Base-by-base conservation (phyloP, 2,888 invertebrate genomes). In the Hemistola chrysoprasaria region DNA sequence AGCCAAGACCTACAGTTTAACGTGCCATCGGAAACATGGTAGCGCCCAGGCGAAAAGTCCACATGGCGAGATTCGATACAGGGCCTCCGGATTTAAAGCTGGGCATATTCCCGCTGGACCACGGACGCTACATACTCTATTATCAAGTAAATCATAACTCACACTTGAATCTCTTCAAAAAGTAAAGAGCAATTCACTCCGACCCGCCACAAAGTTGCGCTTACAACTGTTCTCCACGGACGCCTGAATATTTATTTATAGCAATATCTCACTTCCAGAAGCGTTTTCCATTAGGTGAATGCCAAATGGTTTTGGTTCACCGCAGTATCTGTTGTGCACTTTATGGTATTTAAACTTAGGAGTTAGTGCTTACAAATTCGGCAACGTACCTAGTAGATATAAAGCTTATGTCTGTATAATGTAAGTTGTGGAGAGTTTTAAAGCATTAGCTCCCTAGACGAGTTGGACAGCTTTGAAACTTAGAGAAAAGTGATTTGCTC, bases 211-310 rank as follows among this genome's bases (percentile, higher is more conserved):
- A 11, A 6, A 29, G 8, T 11, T 34, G 22, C 3, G 7, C 29
- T 35, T 38, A 25, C 25, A 26, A 8, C 11, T 24, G 23, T 9
- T 1, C 9, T 31, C 8, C 16, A 31, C 23, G 8, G 6, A 30
- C 43, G 64, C 72, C 68, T 71, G 55, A 43, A 52, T 47, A 53
- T 47, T 57, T 55, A 34, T 44, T 56, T 51, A 56, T 52, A 61
- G 75, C 72, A 71, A 66, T 54, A 57, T 53, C 47, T 53, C 51
- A 44, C 47, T 47, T 50, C 45, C 35, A 52, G 49, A 58, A 56
- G 61, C 59, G 52, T 61, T 66, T 70, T 65, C 67, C 67, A 71
- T 69, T 68, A 74, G 66, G 68, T 61, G 40, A 29, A 23, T 4
- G 11, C 20, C 4, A 22, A n/a, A n/a, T 24, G 8, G 11, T 27